Percentiles rank a stretch among this genome's conserved stretches.
phyloP scores from a whole-genome alignment of 1,140 invertebrate species.

The Camponotus floridanus region DNA sequence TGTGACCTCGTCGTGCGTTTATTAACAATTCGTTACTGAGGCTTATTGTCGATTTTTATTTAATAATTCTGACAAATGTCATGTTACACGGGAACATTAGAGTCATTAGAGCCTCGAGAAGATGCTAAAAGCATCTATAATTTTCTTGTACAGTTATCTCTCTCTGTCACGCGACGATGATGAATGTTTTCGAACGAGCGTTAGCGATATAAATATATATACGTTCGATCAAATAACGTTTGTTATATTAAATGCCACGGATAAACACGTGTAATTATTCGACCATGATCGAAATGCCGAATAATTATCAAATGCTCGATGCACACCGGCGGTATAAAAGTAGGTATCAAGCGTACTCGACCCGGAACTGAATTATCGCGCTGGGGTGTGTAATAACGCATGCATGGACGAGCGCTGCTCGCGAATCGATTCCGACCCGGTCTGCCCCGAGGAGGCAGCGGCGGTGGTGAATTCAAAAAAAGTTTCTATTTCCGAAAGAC shows the following conservation, averaged over 20 bases:
- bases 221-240: slow-evolving; percentile 69
- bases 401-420: slow-evolving; percentile 32
- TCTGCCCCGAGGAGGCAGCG: slow-evolving; percentile 37
- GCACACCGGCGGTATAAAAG: slow-evolving; percentile 53
- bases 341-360: slow-evolving; percentile 58
- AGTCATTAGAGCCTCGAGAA: too few species aligned
- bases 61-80: background rate
- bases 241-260: slow-evolving; percentile 72
- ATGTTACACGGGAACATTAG: too few species aligned
- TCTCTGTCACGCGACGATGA: background rate
- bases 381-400: slow-evolving; percentile 61
- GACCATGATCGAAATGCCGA: slow-evolving; percentile 64
- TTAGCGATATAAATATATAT: slow-evolving; percentile 58
- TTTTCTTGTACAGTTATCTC: background rate
- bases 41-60: background rate
- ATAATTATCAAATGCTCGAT: slow-evolving; percentile 71
- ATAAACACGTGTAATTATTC: slow-evolving; percentile 75
- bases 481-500: slow-evolving; percentile 49
- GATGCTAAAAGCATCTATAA: background rate
- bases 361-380: slow-evolving; percentile 67
- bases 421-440: slow-evolving; percentile 43
- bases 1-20: background rate
- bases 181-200: slow-evolving; percentile 45
- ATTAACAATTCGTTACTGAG: background rate
- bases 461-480: background rate